These are phyloP conservation scores for Calliphora vomitoria DNA, from an alignment of 2,888 invertebrate species.

Conservation along the genomic window DNA sequence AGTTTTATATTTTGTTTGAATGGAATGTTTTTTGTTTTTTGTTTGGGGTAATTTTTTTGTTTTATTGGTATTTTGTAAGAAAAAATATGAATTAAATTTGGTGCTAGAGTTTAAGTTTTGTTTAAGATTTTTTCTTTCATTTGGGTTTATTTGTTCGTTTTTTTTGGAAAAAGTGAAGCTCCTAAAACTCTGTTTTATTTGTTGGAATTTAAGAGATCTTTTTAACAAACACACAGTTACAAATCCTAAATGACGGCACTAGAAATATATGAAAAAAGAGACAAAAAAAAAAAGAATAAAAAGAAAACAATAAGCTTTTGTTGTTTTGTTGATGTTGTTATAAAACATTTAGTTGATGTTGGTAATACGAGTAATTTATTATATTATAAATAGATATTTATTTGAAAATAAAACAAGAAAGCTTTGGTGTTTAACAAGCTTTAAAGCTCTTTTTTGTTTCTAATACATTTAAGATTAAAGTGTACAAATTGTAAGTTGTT, in stretches of 20 bases:
- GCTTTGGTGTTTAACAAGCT: conserved; percentile 71
- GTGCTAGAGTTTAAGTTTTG: conserved; percentile 63
- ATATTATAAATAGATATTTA: conserved; percentile 24
- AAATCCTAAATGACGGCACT: conserved; percentile 85
- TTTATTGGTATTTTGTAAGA: conserved; percentile 34
- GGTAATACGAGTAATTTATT: conserved; percentile 33
- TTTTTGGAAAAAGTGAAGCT: conserved; percentile 50
- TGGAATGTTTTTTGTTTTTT: conserved; percentile 65
- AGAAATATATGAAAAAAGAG: conserved; percentile 83
- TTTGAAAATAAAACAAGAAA: conserved; percentile 46
- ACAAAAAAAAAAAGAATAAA: conserved; percentile 74
- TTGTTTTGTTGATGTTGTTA: conserved; percentile 43
- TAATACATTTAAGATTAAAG: conserved; percentile 53
- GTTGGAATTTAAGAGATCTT: conserved; percentile 78
- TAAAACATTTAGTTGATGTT: conserved; percentile 40
- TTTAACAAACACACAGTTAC: conserved; percentile 80
- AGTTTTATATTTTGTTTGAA: conserved; percentile 57
- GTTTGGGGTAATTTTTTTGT: neutral
- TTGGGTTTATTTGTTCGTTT: neutral
- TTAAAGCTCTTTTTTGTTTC: conserved; percentile 63
- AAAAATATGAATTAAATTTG: conserved; percentile 56
- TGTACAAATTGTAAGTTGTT: conserved; percentile 59
- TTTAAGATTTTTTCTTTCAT: conserved; percentile 56
- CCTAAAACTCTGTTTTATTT: conserved; percentile 72
- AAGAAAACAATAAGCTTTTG: conserved; percentile 73